phyloP scores from a whole-genome alignment of 1,140 invertebrate species.

The Melitaea cinxia region DNA sequence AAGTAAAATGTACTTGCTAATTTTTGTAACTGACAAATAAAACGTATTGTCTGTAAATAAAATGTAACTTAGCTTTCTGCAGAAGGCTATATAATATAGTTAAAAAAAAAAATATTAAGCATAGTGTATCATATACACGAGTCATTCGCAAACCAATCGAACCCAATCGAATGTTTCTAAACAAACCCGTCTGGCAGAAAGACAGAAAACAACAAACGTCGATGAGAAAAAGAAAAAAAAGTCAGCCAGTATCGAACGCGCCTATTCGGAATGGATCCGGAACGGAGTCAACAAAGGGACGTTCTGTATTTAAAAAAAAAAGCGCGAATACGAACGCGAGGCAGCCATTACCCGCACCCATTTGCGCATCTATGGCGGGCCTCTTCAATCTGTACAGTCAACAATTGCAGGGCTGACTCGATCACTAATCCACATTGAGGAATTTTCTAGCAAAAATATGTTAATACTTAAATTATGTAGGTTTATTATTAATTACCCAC shows the following conservation, averaged over 20 bases:
- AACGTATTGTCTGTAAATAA: background rate
- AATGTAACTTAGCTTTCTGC: background rate
- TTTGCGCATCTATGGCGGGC: constrained; percentile 69
- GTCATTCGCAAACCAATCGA: constrained; percentile 43
- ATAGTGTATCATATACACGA: constrained; percentile 8
- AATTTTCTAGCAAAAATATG: background rate
- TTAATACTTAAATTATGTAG: too few species aligned
- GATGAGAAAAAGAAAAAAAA: constrained; percentile 59
- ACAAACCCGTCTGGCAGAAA: constrained; percentile 54
- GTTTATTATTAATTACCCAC: too few species aligned
- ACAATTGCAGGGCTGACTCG: constrained; percentile 68
- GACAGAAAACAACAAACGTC: constrained; percentile 55
- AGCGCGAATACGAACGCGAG: constrained; percentile 71
- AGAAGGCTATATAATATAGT: background rate
- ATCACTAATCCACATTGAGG: constrained; percentile 11
- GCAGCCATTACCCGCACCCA: constrained; percentile 73
- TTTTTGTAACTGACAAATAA: too few species aligned
- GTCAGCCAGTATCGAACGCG: constrained; percentile 65
- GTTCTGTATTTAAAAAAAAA: constrained; percentile 72
- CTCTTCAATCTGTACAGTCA: constrained; percentile 75
- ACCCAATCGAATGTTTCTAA: constrained; percentile 48
- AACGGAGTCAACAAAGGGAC: constrained; percentile 75
- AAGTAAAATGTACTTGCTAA: too few species aligned
- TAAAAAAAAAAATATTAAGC: background rate
- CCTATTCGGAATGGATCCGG: constrained; percentile 71